phyloP scores from a whole-genome alignment of 2,113 vertebrate species.

The Megaceryle maxima region DNA sequence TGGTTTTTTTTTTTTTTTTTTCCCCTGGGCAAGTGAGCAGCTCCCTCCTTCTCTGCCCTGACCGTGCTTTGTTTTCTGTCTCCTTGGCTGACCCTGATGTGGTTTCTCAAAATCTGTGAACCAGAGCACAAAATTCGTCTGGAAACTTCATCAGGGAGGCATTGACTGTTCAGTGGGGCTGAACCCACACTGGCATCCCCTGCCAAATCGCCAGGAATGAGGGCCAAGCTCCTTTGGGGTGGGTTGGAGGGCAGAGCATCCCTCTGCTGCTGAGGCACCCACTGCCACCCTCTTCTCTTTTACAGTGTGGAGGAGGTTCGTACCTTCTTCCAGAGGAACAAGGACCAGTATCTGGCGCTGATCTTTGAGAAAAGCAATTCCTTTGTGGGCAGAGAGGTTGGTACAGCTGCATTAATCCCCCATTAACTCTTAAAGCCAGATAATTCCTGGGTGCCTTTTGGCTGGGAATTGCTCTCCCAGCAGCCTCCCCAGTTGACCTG shows the following conservation, averaged over 20 bases:
- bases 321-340: slow-evolving; percentile 84
- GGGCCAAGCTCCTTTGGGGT: background rate
- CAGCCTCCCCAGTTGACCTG: background rate
- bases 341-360: slow-evolving; percentile 80
- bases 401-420: background rate
- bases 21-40: fast-evolving
- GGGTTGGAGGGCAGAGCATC: background rate
- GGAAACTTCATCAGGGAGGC: background rate
- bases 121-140: background rate
- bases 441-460: background rate
- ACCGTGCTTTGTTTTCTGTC: background rate
- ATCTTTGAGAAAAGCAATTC: slow-evolving; percentile 85
- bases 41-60: background rate
- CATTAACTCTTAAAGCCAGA: background rate
- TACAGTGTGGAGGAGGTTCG: slow-evolving; percentile 81
- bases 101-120: background rate
- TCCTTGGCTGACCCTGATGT: background rate
- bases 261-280: fast-evolving
- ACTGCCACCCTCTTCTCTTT: background rate
- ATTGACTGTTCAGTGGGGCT: background rate
- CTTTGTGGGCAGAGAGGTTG: slow-evolving; percentile 91
- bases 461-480: background rate
- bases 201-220: background rate
- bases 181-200: background rate
- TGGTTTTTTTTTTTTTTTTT: background rate